Percentiles rank a stretch among this genome's conserved stretches.
Conservation (phyloP, 1,140 invertebrate species). For the Rhyacophila brunnea region DNA sequence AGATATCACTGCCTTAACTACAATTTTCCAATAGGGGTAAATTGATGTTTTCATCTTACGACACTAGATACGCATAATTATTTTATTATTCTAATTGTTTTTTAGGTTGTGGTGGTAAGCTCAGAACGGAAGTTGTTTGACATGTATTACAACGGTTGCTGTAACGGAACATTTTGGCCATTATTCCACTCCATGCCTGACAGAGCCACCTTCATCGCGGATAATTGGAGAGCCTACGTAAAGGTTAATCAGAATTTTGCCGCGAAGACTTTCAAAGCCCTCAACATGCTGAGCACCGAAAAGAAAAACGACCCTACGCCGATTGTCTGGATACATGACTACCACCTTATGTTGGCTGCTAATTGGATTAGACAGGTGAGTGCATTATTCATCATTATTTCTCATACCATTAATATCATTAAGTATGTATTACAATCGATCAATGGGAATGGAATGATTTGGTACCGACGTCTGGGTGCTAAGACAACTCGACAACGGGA, state of each 20-base stretch:
- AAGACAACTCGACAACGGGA: too few relatives aligned
- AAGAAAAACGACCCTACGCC: constrained; percentile 63
- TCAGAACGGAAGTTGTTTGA: constrained; percentile 74
- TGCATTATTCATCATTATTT: too few relatives aligned
- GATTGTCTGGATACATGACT: constrained; percentile 89
- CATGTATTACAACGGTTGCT: constrained; percentile 88
- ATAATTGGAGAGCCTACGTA: constrained; percentile 82
- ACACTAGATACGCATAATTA: too few relatives aligned
- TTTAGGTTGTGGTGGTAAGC: constrained; percentile 76
- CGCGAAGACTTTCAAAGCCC: constrained; percentile 70
- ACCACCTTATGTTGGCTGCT: constrained; percentile 87
- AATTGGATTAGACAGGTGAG: constrained; percentile 78
- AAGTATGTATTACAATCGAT: too few relatives aligned
- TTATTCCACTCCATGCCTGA: constrained; percentile 89
- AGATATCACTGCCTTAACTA: too few relatives aligned
- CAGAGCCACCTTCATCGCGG: constrained; percentile 71
- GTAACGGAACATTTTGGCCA: constrained; percentile 90
- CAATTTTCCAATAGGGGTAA: too few relatives aligned
- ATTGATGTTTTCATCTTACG: too few relatives aligned
- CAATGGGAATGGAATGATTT: too few relatives aligned
- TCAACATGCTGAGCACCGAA: constrained; percentile 62
- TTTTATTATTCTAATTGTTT: too few relatives aligned
- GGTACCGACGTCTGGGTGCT: too few relatives aligned
- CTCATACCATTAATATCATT: too few relatives aligned
- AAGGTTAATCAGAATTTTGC: constrained; percentile 82